A percentile compares a stretch with the other conserved stretches of the same genome.
These are phyloP conservation scores for Catharus bicknelli DNA, from an alignment of 2,113 vertebrate genomes.

Conservation along the genomic window DNA sequence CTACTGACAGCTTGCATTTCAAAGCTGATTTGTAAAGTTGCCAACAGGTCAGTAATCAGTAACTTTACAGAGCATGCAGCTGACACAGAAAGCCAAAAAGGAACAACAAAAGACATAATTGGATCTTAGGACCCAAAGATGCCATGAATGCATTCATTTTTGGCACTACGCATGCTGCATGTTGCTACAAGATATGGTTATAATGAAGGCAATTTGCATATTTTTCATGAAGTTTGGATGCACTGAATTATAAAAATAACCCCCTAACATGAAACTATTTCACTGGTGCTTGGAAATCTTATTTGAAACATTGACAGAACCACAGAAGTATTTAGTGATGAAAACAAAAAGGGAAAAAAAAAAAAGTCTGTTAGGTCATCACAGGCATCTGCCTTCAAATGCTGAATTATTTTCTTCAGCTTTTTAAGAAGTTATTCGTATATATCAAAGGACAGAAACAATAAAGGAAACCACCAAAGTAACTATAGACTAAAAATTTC, in stretches of 20 bases:
- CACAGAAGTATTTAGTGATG: constrained; percentile 6
- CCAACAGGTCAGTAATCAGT: constrained; percentile 57
- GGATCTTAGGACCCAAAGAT: constrained; percentile 10
- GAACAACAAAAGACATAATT: constrained; percentile 27
- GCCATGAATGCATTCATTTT: constrained; percentile 62
- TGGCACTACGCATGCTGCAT: constrained; percentile 36
- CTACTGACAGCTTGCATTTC: constrained; percentile 27
- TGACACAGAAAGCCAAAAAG: constrained; percentile 39
- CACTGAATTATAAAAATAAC: constrained; percentile 54
- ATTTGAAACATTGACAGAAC: constrained; percentile 22
- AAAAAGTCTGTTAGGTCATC: constrained; percentile 8
- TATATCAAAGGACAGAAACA: constrained; percentile 3
- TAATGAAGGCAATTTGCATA: constrained; percentile 66
- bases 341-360: background rate
- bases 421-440: background rate
- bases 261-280: constrained; percentile 43
- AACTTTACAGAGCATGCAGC: constrained; percentile 48
- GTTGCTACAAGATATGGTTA: constrained; percentile 65
- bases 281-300: constrained; percentile 28
- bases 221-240: constrained; percentile 64
- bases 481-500: background rate
- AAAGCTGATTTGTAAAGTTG: constrained; percentile 43
- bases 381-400: constrained; percentile 24
- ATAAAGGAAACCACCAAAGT: constrained; percentile 16
- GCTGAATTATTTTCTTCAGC: background rate